Evolutionary conservation across 35 echinoderm and acorn worm species (phyloP).

Genomic region (Diadema setosum): DNA sequence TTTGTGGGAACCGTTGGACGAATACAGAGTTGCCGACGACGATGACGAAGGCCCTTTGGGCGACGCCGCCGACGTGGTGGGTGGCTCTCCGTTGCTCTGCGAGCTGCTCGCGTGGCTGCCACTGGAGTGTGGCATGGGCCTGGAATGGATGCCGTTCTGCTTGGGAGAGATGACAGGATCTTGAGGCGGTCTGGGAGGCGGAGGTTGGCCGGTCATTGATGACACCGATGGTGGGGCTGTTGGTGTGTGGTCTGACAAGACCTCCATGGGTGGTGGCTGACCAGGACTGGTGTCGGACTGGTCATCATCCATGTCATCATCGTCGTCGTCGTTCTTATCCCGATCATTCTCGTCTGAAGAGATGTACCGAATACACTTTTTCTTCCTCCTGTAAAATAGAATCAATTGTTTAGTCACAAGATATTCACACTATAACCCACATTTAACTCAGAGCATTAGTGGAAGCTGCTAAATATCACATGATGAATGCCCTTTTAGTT

Average conservation of each 20-base stretch:
- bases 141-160: conserved; percentile 3
- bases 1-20: neutral
- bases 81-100: neutral
- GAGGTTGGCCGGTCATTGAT: neutral
- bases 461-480: neutral
- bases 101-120: neutral
- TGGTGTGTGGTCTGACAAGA: neutral
- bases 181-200: neutral
- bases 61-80: neutral
- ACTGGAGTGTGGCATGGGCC: neutral
- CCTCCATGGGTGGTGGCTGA: neutral
- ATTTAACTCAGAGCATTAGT: neutral
- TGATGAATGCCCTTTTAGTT: too few relatives aligned
- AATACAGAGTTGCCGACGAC: neutral
- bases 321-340: conserved; percentile 55
- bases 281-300: neutral
- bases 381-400: conserved; percentile 81
- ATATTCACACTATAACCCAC: neutral
- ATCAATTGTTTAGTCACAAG: neutral
- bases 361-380: conserved; percentile 96
- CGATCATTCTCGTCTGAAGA: conserved; percentile 76
- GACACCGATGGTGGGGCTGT: neutral
- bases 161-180: neutral
- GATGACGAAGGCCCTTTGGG: neutral
- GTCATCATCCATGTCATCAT: conserved; percentile 56